Evolutionary conservation across 1,140 invertebrate genomes (phyloP), one percentile per base, ranked within the genome.

Genomic region (Octopus sinensis): DNA sequence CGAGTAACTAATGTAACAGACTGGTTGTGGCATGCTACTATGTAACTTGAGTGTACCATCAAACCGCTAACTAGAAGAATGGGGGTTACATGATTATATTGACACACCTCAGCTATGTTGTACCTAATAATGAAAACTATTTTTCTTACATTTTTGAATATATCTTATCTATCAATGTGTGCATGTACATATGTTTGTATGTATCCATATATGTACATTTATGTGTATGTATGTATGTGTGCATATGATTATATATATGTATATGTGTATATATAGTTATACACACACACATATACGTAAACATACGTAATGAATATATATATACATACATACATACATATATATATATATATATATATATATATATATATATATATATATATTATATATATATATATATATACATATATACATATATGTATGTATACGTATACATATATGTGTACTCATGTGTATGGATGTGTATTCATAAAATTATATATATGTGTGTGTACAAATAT

Each of bases 311-410:
- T 43, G 30, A 43, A 43, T 43, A 17, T 71, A 71, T 71, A 17
- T 71, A 71, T 71, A 71, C 6, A 71, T 71, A 71, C 6, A 71
- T 71, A 71, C 6, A 71, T 71, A 71, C 6, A 71, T 71, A 71
- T 71, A 71, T 71, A 71, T 71, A 71, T 71, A 71, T 71, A 71
- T 71, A 71, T 71, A 71, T 71, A 71, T 71, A 71, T 71, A 71
- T 71, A 71, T 71, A 71, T 71, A 71, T 17, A 17, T 17, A 71
- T 17, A 71, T 17, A 71, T 71, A 71, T 71, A 71, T 71, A 71
- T 71, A 71, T 5, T 4, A 71, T 71, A 71, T 17, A 71, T 71
- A 71, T 3, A 71, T 17, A 71, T 71, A 71, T 71, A 71, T 5
- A 12, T 71, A 71, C 6, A 71, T 71, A 71, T 17, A 71, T 5